Conservation (phyloP, 2,888 invertebrate genomes). For the Listrodromus nycthemerus region DNA sequence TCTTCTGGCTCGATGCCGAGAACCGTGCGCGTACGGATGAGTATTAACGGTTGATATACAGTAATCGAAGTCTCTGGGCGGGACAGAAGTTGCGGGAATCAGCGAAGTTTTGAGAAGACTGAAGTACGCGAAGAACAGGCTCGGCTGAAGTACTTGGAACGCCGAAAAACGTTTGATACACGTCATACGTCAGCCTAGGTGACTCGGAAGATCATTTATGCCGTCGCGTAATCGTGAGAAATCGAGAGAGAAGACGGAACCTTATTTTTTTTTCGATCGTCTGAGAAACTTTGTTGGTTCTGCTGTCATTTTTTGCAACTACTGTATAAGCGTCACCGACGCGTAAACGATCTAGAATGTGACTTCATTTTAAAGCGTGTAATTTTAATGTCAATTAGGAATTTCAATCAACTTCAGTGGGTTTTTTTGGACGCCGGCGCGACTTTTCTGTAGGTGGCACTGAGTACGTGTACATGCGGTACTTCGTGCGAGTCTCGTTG, state of each 20-base stretch:
- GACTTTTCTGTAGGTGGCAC: too few relatives aligned
- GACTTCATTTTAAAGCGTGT: too few relatives aligned
- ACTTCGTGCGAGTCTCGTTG: too few relatives aligned
- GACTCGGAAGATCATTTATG: slow-evolving; percentile 36
- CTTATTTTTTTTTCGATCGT: slow-evolving; percentile 22
- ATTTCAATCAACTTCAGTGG: too few relatives aligned
- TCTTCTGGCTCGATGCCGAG: background rate
- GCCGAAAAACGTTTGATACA: background rate
- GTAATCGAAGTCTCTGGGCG: background rate
- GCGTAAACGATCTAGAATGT: background rate
- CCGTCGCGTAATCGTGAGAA: slow-evolving; percentile 3
- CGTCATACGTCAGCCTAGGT: slow-evolving; percentile 28
- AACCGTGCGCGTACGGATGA: slow-evolving; percentile 5
- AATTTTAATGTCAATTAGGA: too few relatives aligned
- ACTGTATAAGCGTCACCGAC: background rate
- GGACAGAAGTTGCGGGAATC: background rate
- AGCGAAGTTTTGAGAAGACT: slow-evolving; percentile 8
- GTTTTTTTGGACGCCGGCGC: too few relatives aligned
- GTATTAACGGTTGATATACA: background rate
- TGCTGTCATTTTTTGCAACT: background rate
- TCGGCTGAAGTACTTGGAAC: slow-evolving; percentile 8
- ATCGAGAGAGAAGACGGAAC: slow-evolving; percentile 1
- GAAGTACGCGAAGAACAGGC: slow-evolving; percentile 1
- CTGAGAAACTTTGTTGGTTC: slow-evolving; percentile 6
- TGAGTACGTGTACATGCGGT: too few relatives aligned